Evolutionary conservation across 2,797 vertebrate genomes (phyloP).

Genomic region (Streptopelia turtur): DNA sequence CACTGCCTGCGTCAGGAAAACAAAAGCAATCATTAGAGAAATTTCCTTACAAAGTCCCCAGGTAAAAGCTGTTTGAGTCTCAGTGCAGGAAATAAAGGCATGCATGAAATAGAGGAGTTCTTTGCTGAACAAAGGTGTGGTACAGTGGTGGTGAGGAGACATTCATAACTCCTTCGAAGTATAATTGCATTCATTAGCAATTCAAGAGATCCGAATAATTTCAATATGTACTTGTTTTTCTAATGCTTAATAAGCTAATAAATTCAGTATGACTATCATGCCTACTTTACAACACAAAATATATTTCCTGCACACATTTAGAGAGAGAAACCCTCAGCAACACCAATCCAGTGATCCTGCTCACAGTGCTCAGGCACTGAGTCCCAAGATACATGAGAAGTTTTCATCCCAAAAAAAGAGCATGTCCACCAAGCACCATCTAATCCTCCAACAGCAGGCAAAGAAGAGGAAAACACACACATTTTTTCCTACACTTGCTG

Average conservation of each 20-base stretch:
- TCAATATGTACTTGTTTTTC: not conserved
- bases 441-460: not conserved
- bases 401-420: not conserved
- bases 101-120: accelerated
- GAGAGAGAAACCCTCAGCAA: not conserved
- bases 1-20: slow-evolving; percentile 79
- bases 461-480: not conserved
- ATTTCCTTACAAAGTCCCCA: not conserved
- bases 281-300: not conserved
- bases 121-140: not conserved
- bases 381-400: not conserved
- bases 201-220: slow-evolving; percentile 8
- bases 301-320: not conserved
- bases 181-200: not conserved
- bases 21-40: slow-evolving; percentile 49
- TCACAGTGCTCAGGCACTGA: not conserved
- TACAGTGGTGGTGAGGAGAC: not conserved
- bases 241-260: not conserved
- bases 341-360: not conserved
- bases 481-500: not conserved
- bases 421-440: accelerated
- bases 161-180: not conserved
- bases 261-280: not conserved
- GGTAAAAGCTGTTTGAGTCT: not conserved
- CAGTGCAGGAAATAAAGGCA: not conserved